Percentiles rank a stretch among this genome's conserved stretches.
Evolutionary conservation across 2,113 vertebrate species (phyloP).

Genomic region (Colossoma macropomum): DNA sequence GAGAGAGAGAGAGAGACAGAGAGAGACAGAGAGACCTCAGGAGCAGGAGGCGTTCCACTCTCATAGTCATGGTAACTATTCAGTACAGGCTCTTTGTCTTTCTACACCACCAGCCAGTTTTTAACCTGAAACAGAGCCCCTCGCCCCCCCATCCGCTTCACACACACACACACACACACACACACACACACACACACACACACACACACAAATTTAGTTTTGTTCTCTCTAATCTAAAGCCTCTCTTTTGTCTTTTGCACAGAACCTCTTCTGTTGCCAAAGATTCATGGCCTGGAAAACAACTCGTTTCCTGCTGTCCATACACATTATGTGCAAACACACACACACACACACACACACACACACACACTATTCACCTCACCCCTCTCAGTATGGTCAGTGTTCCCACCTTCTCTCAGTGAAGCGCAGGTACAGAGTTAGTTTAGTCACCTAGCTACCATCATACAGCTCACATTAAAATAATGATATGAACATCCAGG

Average conservation of each 20-base stretch:
- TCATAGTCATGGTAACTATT: constrained; percentile 79
- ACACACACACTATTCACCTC: neutral
- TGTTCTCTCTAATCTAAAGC: constrained; percentile 62
- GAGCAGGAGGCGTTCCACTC: constrained; percentile 69
- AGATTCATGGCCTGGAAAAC: constrained; percentile 60
- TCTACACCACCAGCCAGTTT: constrained; percentile 56
- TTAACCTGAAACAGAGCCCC: constrained; percentile 56
- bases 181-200: neutral
- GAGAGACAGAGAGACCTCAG: neutral
- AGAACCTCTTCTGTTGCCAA: constrained; percentile 66
- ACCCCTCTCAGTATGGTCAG: neutral
- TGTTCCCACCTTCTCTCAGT: neutral
- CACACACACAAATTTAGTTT: constrained; percentile 1
- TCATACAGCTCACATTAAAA: neutral
- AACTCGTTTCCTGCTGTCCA: constrained; percentile 49
- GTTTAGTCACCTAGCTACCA: neutral
- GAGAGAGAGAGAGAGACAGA: neutral
- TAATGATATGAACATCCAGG: neutral
- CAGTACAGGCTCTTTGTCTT: constrained; percentile 70
- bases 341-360: neutral
- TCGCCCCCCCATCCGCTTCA: constrained; percentile 11
- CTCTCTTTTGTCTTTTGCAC: constrained; percentile 67
- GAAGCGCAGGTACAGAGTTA: neutral
- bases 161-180: constrained; percentile 3
- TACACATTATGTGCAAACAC: neutral